Evolutionary conservation across 2,113 vertebrate genomes (phyloP), one percentile per base, ranked within the genome.

Genomic region (Cochlearius cochlearius): DNA sequence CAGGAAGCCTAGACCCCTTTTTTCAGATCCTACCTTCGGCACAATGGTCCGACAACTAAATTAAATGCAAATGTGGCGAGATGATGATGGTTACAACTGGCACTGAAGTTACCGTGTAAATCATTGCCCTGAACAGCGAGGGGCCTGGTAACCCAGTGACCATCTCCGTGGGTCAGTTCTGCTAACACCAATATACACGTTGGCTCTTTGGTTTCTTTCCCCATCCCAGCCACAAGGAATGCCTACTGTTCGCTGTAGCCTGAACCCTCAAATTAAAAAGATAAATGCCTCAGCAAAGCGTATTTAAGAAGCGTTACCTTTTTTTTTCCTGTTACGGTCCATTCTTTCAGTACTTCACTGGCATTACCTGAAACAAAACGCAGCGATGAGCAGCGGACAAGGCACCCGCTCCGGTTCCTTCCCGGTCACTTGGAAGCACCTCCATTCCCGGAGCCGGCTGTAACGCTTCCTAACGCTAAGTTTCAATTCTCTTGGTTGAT

Each of bases 301-400:
- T 16, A 56, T 58, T 84, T 91, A 1, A 18, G 25, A 85, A 56
- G 29, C 0, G 25, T 97, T 98, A 99, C 99, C 99, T 99, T 99
- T 98, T 99, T 99, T 96, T 99, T 99, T 88, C 99, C 99, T 3
- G 99, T 99, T 52, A 99, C 98, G 74, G 98, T 99, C 99, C 99
- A 99, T 95, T 99, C 99, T 96, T 99, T 99, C 96, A 99, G 97
- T 60, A 99, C 99, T 94, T 99, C 99, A 26, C 97, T 98, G 73
- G 99, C 99, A 50, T 98, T 99, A 27, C 99, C 99, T 99, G 92
- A 30, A 96, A 96, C 10, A 38, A 88, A 94, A 84, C 9, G 5
- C 36, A 86, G 58, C 9, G 3, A 39, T 74, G 85, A 84, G 86
- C 14, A 14, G 47, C 0, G 43, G 62, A 12, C 2, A 5, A 10